Conservation (phyloP, 2,797 vertebrate species). For the Diplodus puntazzo region DNA sequence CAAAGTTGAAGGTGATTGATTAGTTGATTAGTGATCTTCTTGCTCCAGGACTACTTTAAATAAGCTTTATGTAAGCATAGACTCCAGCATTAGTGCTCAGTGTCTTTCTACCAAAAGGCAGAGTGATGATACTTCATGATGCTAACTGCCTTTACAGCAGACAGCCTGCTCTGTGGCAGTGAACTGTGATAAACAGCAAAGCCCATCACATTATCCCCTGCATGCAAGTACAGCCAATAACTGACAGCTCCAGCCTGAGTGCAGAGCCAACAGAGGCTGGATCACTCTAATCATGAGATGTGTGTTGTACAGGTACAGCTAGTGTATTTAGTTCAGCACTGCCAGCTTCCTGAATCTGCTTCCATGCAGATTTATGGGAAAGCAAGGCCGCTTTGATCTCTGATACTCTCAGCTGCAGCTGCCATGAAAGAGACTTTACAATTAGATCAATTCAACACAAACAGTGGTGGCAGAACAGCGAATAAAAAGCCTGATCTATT, state of each 20-base stretch:
- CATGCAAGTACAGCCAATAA: slow-evolving; percentile 9
- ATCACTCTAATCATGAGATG: background rate
- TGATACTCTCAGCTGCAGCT: slow-evolving; percentile 38
- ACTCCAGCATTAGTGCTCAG: background rate
- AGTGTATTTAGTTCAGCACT: slow-evolving; percentile 2
- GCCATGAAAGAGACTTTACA: slow-evolving; percentile 72
- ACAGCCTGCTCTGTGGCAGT: background rate
- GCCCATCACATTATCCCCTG: slow-evolving; percentile 2
- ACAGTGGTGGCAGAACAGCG: slow-evolving; percentile 51
- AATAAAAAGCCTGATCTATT: slow-evolving; percentile 46
- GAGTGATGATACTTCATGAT: background rate
- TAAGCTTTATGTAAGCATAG: too few relatives aligned
- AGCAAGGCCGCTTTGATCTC: slow-evolving; percentile 62
- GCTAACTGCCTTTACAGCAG: background rate
- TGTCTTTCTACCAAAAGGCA: background rate
- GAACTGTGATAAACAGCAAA: slow-evolving; percentile 1
- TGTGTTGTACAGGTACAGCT: slow-evolving; percentile 21
- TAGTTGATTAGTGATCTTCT: background rate
- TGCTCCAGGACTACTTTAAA: background rate
- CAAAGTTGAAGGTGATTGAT: background rate
- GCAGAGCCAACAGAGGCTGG: background rate
- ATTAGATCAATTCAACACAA: slow-evolving; percentile 72
- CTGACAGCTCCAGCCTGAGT: slow-evolving; percentile 13
- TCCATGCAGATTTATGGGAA: slow-evolving; percentile 47
- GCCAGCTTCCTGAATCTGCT: slow-evolving; percentile 19